These are phyloP conservation scores for Triplophysa bombifrons DNA, from an alignment of 2,797 vertebrate species.

Conservation along the genomic window DNA sequence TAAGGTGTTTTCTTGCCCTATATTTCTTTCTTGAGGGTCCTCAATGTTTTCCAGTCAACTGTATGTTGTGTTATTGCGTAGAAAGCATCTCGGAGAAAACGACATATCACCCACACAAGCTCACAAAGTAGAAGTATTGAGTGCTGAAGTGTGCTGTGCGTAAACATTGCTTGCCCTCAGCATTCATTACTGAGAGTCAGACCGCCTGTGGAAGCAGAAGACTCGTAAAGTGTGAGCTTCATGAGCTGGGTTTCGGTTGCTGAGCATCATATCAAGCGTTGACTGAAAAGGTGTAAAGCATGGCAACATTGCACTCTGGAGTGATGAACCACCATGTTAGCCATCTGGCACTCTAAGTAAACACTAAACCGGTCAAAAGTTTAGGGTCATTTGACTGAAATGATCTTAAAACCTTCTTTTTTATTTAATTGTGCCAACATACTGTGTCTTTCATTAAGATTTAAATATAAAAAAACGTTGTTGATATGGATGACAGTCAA, in stretches of 20 bases:
- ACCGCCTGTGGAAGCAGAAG: not conserved
- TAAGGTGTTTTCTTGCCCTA: not conserved
- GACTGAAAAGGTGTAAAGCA: not conserved
- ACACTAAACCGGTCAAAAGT: not conserved
- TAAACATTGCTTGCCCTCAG: not conserved
- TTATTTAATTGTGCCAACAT: no score
- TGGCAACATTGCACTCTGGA: not conserved
- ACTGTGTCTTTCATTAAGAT: no score
- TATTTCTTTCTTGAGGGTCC: not conserved
- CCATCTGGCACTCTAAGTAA: constrained; percentile 10
- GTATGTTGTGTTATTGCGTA: constrained; percentile 1
- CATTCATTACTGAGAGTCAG: not conserved
- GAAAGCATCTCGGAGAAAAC: constrained; percentile 9
- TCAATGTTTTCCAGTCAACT: constrained; percentile 6
- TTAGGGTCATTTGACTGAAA: not conserved
- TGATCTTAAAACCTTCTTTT: no score
- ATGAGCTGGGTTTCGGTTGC: not conserved
- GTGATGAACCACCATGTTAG: not conserved
- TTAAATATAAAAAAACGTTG: no score
- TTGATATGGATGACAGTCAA: no score
- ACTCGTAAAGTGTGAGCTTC: not conserved
- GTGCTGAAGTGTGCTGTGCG: not conserved
- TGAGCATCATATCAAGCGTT: not conserved
- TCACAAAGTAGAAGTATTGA: not conserved
- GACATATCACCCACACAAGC: not conserved